Conservation (phyloP, 2,113 vertebrate species). For the Nematolebias whitei region DNA sequence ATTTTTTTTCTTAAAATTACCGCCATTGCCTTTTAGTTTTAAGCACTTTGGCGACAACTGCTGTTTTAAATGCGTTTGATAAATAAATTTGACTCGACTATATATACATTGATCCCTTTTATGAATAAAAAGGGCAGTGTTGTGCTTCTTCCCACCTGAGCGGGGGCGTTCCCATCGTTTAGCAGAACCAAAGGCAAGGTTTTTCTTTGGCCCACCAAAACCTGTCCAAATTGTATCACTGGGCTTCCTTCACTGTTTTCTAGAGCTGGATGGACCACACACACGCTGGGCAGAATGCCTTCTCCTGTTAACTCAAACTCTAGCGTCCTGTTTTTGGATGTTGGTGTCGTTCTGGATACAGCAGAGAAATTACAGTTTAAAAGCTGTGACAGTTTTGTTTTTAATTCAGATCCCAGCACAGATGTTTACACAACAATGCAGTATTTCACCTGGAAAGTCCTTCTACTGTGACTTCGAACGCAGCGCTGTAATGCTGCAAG, state of each 20-base stretch:
- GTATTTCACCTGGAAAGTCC: slow-evolving; percentile 75
- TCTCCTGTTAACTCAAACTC: slow-evolving; percentile 84
- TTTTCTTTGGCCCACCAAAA: slow-evolving; percentile 74
- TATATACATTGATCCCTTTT: neutral
- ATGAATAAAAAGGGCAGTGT: neutral
- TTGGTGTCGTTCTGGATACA: slow-evolving; percentile 42
- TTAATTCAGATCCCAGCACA: neutral
- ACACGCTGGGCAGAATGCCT: slow-evolving; percentile 84
- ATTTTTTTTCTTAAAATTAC: too few relatives aligned
- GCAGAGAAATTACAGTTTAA: neutral
- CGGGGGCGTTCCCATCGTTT: slow-evolving; percentile 79
- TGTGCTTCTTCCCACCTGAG: slow-evolving; percentile 77
- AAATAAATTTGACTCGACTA: too few relatives aligned
- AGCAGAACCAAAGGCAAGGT: slow-evolving; percentile 81
- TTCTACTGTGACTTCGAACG: slow-evolving; percentile 85
- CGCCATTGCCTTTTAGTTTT: too few relatives aligned
- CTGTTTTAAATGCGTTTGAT: too few relatives aligned
- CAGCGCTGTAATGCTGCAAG: slow-evolving; percentile 82
- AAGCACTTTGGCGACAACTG: too few relatives aligned
- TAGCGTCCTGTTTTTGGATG: slow-evolving; percentile 68
- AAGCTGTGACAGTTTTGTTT: neutral
- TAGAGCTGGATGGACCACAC: slow-evolving; percentile 78
- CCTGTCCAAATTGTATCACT: slow-evolving; percentile 83
- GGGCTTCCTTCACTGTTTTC: slow-evolving; percentile 74
- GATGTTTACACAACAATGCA: neutral